Evolutionary conservation across 2,797 vertebrate genomes (phyloP).

Genomic region (Gymnodraco acuticeps): DNA sequence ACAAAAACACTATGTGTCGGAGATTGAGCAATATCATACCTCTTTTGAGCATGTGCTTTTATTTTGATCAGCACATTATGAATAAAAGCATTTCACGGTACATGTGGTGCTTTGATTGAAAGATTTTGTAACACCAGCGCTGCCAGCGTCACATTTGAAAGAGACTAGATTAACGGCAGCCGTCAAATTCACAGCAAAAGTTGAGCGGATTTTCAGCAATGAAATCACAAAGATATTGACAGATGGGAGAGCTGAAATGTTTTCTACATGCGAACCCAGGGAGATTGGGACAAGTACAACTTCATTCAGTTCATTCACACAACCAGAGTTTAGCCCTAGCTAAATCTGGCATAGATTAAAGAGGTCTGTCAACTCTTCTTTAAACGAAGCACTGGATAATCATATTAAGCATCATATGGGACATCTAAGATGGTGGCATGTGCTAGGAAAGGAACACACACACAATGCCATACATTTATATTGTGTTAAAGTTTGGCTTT

Average conservation of each 20-base stretch:
- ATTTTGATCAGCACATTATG: neutral
- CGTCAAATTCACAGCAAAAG: constrained; percentile 51
- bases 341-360: constrained; percentile 81
- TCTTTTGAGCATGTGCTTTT: neutral
- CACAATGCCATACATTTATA: neutral
- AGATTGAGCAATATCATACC: neutral
- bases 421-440: constrained; percentile 66
- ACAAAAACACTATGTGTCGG: constrained; percentile 38
- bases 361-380: constrained; percentile 74
- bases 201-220: constrained; percentile 49
- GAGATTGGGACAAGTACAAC: constrained; percentile 49
- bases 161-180: constrained; percentile 34
- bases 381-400: constrained; percentile 74
- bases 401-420: constrained; percentile 80
- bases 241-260: constrained; percentile 67
- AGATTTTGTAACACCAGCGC: neutral
- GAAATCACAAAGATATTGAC: constrained; percentile 65
- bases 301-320: constrained; percentile 53
- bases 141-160: constrained; percentile 12
- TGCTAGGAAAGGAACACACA: constrained; percentile 22
- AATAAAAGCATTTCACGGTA: neutral
- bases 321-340: constrained; percentile 59
- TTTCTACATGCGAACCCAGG: constrained; percentile 57
- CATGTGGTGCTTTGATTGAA: neutral
- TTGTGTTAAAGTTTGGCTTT: constrained; percentile 28